A percentile compares a stretch with the other conserved stretches of the same genome.
These are phyloP conservation scores for Heloderma charlesbogerti DNA, from an alignment of 2,113 vertebrate species.

Conservation along the genomic window DNA sequence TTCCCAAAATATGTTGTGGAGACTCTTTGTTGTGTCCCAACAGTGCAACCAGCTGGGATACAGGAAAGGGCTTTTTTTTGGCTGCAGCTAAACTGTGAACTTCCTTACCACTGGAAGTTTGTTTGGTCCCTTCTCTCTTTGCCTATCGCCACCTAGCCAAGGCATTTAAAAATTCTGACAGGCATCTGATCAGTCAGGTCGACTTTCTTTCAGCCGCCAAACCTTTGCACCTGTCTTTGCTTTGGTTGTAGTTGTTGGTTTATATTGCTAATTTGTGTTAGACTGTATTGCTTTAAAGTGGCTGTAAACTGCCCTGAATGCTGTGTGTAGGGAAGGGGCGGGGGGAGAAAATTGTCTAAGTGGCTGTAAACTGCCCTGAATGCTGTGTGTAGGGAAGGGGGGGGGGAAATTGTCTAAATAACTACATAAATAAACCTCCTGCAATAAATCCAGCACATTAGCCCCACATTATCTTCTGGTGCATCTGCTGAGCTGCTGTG, in stretches of 20 bases:
- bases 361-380: background rate
- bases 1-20: background rate
- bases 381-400: no score
- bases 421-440: background rate
- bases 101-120: background rate
- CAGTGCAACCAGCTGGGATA: background rate
- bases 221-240: background rate
- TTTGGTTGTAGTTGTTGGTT: background rate
- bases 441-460: background rate
- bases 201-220: background rate
- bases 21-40: background rate
- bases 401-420: background rate
- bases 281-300: background rate
- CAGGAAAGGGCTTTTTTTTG: background rate
- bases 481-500: background rate
- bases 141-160: background rate
- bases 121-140: background rate
- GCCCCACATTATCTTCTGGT: background rate
- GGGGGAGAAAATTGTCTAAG: background rate
- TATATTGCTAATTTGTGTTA: background rate
- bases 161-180: background rate
- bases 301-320: background rate
- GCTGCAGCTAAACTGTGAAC: background rate
- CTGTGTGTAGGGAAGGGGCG: no score
- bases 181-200: background rate